Base-by-base conservation (phyloP, 2,113 vertebrate genomes). In the Cichladusa arquata region DNA sequence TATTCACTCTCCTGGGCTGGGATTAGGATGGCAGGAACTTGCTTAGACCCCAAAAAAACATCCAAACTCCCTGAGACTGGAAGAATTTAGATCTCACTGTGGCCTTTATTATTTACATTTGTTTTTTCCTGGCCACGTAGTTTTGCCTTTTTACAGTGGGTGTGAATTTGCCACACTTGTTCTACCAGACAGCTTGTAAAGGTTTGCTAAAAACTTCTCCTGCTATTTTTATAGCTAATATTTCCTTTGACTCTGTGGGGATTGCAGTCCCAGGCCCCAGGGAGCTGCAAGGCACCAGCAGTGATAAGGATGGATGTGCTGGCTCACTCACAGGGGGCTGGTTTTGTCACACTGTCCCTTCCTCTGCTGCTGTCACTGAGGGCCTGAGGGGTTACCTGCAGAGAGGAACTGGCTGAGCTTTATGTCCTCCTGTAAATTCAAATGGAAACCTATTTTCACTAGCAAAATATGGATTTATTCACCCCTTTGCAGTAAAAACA, bases 401-500 rank as follows among this genome's bases (percentile, higher is more conserved):
- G 58, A 77, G 91, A 42, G 36, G 42, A 80, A 42, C 71, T 45
- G 66, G 9, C 82, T 64, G 64, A 33, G 42, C 42, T 78, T 33
- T 4, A 2, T 19, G 12, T 11, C 31, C 64, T 62, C 72, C 29
- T 50, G 58, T 9, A 54, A 77, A 88, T 48, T 45, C 47, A 70
- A 56, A 42, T 16, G 31, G 42, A 88, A 81, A 33, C 33, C 25
- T 14, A 5, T 83, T 83, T 90, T 44, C 60, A 2, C 34, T 28
- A 23, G 20, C 10, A 83, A 66, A 96, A 62, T 44, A 57, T 6
- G 36, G 57, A 42, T 91, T 86, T 95, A 84, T 91, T 93, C 66
- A 29, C 7, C 33, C 9, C 17, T 73, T 18, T 53, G 58, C 62
- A 50, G 45, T 14, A 31, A 40, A 73, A 60, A 2, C 33, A 48